Base-by-base conservation (phyloP, 2,113 vertebrate species). In the Datnioides undecimradiatus region DNA sequence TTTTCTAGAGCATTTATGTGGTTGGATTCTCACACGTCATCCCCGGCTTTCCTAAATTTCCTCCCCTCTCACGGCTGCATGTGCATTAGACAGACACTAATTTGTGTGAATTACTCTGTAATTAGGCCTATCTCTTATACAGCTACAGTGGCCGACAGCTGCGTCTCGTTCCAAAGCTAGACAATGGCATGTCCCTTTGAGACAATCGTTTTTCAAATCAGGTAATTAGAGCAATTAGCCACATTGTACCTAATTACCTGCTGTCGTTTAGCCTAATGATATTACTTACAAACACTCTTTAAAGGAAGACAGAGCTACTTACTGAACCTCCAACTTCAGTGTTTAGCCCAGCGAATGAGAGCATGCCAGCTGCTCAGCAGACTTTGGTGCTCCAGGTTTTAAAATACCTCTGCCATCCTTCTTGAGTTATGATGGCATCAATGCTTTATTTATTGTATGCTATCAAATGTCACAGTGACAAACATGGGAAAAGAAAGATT, bases 271-370 rank as follows among this genome's bases (percentile, higher is more conserved):
- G 36, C 63, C 77, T 91, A 89, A 91, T 90, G 68, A 87, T 91
- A 89, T 91, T 91, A 89, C 82, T 84, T 84, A 75, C 71, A 87
- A 93, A 90, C 84, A 91, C 79, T 85, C 81, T 84, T 89, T 87
- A 76, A 70, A 88, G 76, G 67, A 81, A 82, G 67, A 90, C 66
- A 64, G 76, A 90, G 82, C 67, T 85, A 84, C 88, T 89, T 79
- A 86, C 69, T 11, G 59, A 77, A 41, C 60, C 75, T 79, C 84
- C n/a, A 73, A 84, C 70, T 73, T 82, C 41, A 4, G 43, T 67
- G 72, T 86, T 83, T 66, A 68, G 69, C 78, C 73, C 88, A 90
- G 64, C 40, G 45, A 82, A 87, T 87, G 63, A 87, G 70, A 71
- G 65, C 78, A 84, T 80, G 59, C 82, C 90, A 91, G 91, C 75